phyloP scores from a whole-genome alignment of 2,113 vertebrate genomes.

The Trogon surrucura region DNA sequence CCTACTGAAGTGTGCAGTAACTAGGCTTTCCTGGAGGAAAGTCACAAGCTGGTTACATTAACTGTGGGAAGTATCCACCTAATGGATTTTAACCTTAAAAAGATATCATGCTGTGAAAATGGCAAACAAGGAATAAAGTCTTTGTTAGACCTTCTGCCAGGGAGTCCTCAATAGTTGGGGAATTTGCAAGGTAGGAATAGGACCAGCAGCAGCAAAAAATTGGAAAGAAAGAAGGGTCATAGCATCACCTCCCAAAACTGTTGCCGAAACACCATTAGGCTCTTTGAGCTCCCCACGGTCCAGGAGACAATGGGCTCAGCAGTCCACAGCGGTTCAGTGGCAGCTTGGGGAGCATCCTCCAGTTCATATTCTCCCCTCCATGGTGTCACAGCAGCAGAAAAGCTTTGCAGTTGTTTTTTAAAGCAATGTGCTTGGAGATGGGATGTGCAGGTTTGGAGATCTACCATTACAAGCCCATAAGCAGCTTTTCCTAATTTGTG shows the following conservation, averaged over 20 bases:
- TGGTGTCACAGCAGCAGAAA: not conserved
- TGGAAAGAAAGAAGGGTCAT: not conserved
- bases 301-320: not conserved
- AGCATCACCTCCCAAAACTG: not conserved
- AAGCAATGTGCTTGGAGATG: not conserved
- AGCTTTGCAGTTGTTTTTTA: not conserved
- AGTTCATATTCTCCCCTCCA: not conserved
- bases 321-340: not conserved
- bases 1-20: not conserved
- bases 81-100: not conserved
- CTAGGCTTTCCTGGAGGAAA: not conserved
- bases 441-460: not conserved
- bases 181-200: not conserved
- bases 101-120: not conserved
- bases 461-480: not conserved
- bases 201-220: not conserved
- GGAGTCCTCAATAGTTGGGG: not conserved
- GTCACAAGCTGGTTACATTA: not conserved
- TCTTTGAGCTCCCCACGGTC: not conserved
- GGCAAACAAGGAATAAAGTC: not conserved
- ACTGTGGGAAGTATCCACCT: not conserved
- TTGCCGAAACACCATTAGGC: rapidly evolving
- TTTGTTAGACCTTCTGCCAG: not conserved
- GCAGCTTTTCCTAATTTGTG: conserved; percentile 23
- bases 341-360: not conserved